Conservation (phyloP, 1,140 invertebrate species). For the Drosophila willistoni region DNA sequence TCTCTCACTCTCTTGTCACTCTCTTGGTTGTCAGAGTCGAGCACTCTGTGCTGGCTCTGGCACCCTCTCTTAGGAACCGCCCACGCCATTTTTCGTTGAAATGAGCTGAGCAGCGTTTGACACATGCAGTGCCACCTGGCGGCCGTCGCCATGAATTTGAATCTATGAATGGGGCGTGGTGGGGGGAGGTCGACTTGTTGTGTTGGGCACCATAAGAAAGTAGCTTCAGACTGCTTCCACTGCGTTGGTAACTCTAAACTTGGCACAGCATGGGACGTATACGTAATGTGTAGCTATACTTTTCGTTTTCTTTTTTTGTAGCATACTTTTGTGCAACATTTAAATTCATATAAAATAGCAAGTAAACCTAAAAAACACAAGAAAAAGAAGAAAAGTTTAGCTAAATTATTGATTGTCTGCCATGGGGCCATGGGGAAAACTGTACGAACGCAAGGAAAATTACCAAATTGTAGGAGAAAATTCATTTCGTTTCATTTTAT, state of each 20-base stretch:
- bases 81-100: constrained; percentile 49
- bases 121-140: constrained; percentile 73
- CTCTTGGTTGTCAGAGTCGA: not conserved
- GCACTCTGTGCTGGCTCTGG: not conserved
- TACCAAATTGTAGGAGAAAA: too few relatives aligned
- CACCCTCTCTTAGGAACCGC: constrained; percentile 17
- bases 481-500: too few relatives aligned
- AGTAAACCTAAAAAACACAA: not conserved
- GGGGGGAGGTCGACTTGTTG: not conserved
- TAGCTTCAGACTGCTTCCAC: not conserved
- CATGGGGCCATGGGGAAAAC: too few relatives aligned
- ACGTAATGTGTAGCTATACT: constrained; percentile 53
- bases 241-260: constrained; percentile 53
- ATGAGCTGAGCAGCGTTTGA: constrained; percentile 67
- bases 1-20: constrained; percentile 1
- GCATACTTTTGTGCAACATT: constrained; percentile 65
- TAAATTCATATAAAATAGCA: constrained; percentile 55
- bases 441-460: too few relatives aligned
- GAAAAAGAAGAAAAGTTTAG: not conserved
- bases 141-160: constrained; percentile 71
- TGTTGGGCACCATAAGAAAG: not conserved
- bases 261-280: constrained; percentile 52
- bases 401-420: too few relatives aligned
- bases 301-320: constrained; percentile 35
- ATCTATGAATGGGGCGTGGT: constrained; percentile 34